Conservation (phyloP, 2,113 vertebrate genomes). For the Urocynchramus pylzowi region DNA sequence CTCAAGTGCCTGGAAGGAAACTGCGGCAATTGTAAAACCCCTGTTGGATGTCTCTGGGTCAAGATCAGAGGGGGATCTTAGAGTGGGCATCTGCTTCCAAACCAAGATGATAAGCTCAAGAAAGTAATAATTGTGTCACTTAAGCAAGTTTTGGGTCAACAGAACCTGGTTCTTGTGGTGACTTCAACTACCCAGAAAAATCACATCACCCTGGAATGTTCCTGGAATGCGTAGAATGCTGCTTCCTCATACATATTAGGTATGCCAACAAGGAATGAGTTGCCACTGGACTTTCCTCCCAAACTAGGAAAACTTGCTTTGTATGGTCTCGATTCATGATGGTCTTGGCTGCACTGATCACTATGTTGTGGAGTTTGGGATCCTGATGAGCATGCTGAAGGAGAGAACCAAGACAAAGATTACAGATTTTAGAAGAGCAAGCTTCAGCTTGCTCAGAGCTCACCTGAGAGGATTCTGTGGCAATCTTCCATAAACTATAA, state of each 20-base stretch:
- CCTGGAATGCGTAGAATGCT: neutral
- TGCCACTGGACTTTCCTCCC: neutral
- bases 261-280: neutral
- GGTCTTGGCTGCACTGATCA: neutral
- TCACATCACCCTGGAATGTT: neutral
- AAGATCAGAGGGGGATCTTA: neutral
- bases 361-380: neutral
- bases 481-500: neutral
- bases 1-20: neutral
- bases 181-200: neutral
- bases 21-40: neutral
- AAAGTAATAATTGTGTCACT: neutral
- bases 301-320: neutral
- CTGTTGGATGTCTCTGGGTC: neutral
- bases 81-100: neutral
- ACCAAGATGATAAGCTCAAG: neutral
- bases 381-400: neutral
- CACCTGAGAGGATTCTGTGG: neutral
- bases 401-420: neutral
- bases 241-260: neutral
- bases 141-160: neutral
- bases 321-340: fast-evolving
- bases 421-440: neutral
- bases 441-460: neutral
- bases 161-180: neutral